A percentile compares a stretch with the other conserved stretches of the same genome.
Conservation (phyloP, 2,888 invertebrate species). For the Magallana nippona region DNA sequence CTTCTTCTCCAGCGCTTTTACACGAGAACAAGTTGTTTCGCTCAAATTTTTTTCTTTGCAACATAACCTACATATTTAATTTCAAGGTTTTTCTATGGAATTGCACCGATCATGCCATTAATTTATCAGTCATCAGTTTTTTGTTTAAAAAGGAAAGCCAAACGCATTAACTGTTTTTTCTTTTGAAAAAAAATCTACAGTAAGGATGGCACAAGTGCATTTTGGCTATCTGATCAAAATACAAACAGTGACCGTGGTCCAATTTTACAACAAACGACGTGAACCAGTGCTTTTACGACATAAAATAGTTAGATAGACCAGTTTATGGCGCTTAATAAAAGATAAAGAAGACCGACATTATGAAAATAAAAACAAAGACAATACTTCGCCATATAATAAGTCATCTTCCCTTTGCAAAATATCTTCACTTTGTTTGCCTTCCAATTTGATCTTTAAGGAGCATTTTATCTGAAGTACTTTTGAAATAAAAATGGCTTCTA, state of each 20-base stretch:
- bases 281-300: constrained; percentile 5
- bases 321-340: background rate
- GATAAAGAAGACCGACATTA: background rate
- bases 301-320: background rate
- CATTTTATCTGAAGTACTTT: background rate
- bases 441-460: background rate
- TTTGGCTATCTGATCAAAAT: background rate
- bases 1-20: constrained; percentile 10
- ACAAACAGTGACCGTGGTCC: background rate
- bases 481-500: background rate
- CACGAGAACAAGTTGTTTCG: constrained; percentile 26
- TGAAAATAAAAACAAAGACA: background rate
- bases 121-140: background rate
- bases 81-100: constrained; percentile 14
- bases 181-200: too few species aligned
- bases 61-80: constrained; percentile 27
- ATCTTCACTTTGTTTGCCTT: background rate
- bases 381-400: background rate
- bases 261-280: background rate
- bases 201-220: background rate
- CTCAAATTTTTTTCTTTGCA: background rate
- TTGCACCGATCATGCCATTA: constrained; percentile 18
- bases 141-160: background rate
- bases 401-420: background rate
- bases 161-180: background rate